Percentiles rank a stretch among this genome's conserved stretches.
Conservation (phyloP, 2,888 invertebrate genomes). For the Capitulum mitella region DNA sequence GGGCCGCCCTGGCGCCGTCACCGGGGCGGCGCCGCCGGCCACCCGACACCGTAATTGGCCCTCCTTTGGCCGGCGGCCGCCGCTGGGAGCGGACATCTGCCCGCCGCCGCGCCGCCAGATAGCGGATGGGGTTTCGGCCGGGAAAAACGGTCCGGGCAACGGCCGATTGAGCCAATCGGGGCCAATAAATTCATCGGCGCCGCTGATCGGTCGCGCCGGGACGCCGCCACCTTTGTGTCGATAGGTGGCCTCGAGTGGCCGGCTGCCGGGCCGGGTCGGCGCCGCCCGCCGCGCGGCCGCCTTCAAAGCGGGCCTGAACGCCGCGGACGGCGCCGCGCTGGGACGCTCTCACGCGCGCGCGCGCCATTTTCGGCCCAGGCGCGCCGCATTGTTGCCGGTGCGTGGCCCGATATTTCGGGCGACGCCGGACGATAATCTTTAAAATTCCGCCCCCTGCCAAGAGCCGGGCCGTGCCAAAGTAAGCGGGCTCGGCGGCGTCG, state of each 20-base stretch:
- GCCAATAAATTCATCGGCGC: neutral
- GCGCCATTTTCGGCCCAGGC: neutral
- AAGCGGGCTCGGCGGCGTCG: neutral
- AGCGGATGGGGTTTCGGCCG: neutral
- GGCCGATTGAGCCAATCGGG: neutral
- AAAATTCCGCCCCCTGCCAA: neutral
- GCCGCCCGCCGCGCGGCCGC: too few relatives aligned
- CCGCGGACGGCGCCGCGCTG: too few relatives aligned
- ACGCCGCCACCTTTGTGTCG: neutral
- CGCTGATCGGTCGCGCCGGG: neutral
- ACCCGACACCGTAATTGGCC: neutral
- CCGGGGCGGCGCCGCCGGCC: neutral
- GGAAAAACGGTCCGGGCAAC: neutral
- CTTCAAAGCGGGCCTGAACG: too few relatives aligned
- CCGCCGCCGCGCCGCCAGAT: neutral
- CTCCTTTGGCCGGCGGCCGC: neutral
- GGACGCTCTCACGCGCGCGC: neutral
- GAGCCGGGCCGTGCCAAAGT: neutral
- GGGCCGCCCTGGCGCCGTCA: too few relatives aligned
- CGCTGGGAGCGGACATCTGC: neutral
- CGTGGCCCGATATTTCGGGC: neutral
- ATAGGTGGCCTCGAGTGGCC: too few relatives aligned
- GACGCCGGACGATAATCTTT: neutral
- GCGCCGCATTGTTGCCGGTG: neutral
- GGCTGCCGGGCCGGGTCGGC: too few relatives aligned